Evolutionary conservation across 2,113 vertebrate species (phyloP).

Genomic region (Siniperca knerii): DNA sequence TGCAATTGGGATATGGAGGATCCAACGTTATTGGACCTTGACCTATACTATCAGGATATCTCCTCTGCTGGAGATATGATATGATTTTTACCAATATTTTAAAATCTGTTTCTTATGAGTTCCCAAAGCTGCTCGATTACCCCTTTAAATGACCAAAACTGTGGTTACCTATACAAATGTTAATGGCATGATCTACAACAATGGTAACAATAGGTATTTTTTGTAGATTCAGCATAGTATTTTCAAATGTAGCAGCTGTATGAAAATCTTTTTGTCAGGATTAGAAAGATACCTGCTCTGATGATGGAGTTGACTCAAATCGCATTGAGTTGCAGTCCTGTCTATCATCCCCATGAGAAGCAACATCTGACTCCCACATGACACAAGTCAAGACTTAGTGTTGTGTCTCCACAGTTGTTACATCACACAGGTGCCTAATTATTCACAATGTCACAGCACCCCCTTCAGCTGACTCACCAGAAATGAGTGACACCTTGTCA

Average conservation of each 20-base stretch:
- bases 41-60: neutral
- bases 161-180: too few species aligned
- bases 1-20: neutral
- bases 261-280: neutral
- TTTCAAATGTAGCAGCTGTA: neutral
- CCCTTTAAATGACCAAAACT: neutral
- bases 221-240: neutral
- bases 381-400: constrained; percentile 14
- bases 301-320: constrained; percentile 2
- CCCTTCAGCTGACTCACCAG: constrained; percentile 45
- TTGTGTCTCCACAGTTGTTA: neutral
- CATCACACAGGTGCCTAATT: constrained; percentile 17
- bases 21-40: neutral
- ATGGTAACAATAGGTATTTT: neutral
- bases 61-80: neutral
- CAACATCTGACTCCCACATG: constrained; percentile 13
- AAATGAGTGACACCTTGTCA: constrained; percentile 26
- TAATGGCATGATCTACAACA: too few species aligned
- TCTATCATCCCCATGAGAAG: neutral
- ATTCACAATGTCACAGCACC: constrained; percentile 56
- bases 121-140: neutral
- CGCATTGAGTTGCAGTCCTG: neutral
- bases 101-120: neutral
- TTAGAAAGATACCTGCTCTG: constrained; percentile 9
- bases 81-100: neutral